These are phyloP conservation scores for Siniperca undulata DNA, from an alignment of 2,797 vertebrate genomes.

Conservation along the genomic window DNA sequence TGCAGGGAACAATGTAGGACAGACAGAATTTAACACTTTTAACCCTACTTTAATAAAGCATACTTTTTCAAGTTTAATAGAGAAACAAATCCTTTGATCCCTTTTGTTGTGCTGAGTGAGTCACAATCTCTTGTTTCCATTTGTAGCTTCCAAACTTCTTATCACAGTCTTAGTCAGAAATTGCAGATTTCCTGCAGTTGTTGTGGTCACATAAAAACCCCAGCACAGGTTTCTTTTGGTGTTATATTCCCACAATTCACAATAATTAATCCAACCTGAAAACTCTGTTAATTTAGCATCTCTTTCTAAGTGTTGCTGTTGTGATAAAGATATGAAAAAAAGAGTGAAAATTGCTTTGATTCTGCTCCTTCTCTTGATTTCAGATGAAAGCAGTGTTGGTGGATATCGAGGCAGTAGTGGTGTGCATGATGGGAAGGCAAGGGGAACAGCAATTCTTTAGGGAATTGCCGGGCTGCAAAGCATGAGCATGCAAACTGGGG, in stretches of 20 bases:
- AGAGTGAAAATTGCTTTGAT: not conserved
- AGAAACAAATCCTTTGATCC: constrained; percentile 37
- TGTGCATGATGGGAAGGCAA: constrained; percentile 8
- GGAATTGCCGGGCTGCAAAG: constrained; percentile 18
- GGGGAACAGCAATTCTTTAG: constrained; percentile 21
- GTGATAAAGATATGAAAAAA: not conserved
- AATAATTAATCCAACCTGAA: constrained; percentile 6
- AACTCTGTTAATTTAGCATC: not conserved
- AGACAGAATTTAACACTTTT: not conserved
- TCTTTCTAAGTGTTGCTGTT: not conserved
- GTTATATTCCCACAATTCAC: not conserved
- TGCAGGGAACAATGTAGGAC: not conserved
- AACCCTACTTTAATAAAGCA: constrained; percentile 16
- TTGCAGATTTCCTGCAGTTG: constrained; percentile 12
- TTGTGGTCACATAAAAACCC: not conserved
- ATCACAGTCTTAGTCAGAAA: constrained; percentile 11
- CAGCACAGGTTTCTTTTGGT: not conserved
- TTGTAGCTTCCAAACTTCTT: constrained; percentile 23
- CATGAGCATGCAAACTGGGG: constrained; percentile 18
- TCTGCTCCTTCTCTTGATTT: constrained; percentile 10
- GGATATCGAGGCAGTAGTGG: not conserved
- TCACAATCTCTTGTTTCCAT: constrained; percentile 22
- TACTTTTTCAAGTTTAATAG: constrained; percentile 11
- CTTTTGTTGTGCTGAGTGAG: constrained; percentile 5
- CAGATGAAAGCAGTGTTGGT: constrained; percentile 21